Base-by-base conservation (phyloP, 2,888 invertebrate species). In the Criorhina ranunculi region DNA sequence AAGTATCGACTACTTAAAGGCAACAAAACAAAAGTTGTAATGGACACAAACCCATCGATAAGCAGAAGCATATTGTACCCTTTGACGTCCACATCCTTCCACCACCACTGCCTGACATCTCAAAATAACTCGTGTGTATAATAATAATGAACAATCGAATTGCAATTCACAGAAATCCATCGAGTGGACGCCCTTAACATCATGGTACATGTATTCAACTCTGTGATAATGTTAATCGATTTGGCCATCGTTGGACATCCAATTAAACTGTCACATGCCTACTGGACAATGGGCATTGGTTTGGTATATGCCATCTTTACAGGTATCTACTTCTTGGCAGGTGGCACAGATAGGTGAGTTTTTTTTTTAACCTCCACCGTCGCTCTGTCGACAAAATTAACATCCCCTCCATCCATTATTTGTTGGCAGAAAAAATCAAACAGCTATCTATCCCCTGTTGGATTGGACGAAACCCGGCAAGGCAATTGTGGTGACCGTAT, bases 371-470 rank as follows among this genome's bases (percentile, higher is more conserved):
- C n/a, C 11, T 9, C 42, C 11, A 12, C 24, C 12, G n/a, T n/a
- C n/a, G n/a, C 40, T 49, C 1, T 9, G 33, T 4, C 24, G 24
- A 42, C 8, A 37, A 11, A 44, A 24, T 62, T 2, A 19, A 19
- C 31, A 17, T 53, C 29, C 11, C n/a, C 9, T 19, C 9, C 1
- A 3, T 69, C 9, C 53, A 35, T 62, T 49, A 59, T 46, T 49
- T 64, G 78, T 83, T 72, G 67, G n/a, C 57, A 95, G 95, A 86
- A 92, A 93, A 87, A 95, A 95, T 17, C 91, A 93, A 46, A 92
- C 92, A 51, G 95, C 93, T 89, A 95, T 97, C 86, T 97, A 97
- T 91, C 94, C 95, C 49, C 94, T 96, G 88, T 91, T 97, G 87
- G 94, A 97, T 92, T 97, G 97, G 96, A 91, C 93, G 17, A 93